These are phyloP conservation scores for Bettongia penicillata DNA, from an alignment of 2,113 vertebrate genomes.

Conservation along the genomic window DNA sequence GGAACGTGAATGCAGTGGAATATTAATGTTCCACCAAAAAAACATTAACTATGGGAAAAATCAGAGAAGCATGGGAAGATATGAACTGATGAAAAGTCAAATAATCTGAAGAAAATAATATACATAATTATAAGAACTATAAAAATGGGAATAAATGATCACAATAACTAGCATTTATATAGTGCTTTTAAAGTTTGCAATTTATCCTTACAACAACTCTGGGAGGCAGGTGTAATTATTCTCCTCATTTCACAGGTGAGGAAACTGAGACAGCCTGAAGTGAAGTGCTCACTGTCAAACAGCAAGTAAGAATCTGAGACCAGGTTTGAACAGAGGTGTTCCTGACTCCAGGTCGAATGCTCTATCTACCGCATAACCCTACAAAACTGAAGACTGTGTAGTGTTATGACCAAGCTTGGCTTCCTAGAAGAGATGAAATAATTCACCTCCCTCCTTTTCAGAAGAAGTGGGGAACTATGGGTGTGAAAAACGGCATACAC, in stretches of 20 bases:
- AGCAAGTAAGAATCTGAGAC: background rate
- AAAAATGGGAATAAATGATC: background rate
- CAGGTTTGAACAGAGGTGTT: background rate
- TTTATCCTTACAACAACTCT: background rate
- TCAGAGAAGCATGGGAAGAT: background rate
- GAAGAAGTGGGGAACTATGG: background rate
- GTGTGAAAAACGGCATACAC: background rate
- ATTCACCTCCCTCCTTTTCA: background rate
- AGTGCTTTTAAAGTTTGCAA: background rate
- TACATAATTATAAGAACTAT: background rate
- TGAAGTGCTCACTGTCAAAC: background rate
- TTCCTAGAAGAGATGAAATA: background rate
- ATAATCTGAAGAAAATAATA: background rate
- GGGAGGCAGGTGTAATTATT: background rate
- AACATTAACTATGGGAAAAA: background rate
- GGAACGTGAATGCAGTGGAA: background rate
- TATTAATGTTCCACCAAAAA: background rate
- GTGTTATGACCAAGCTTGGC: background rate
- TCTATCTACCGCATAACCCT: background rate
- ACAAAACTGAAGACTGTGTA: background rate
- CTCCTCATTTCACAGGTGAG: background rate
- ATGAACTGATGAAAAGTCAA: background rate
- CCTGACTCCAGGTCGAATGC: background rate
- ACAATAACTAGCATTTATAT: background rate
- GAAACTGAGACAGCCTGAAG: background rate